Evolutionary conservation across 2,888 invertebrate genomes (phyloP).

Genomic region (Dyspetes luteomarginatus): DNA sequence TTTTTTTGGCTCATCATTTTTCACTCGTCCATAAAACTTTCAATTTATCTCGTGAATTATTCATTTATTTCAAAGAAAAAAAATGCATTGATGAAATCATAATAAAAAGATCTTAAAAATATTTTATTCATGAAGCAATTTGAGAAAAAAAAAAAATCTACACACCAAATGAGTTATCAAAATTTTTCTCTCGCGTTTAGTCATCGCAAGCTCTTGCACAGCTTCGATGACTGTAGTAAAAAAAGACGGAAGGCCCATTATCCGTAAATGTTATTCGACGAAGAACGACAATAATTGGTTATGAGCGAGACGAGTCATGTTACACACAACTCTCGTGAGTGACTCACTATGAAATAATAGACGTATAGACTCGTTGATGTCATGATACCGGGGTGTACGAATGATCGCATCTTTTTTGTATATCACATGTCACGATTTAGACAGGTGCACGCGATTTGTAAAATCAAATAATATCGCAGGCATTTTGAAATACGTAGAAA

Average conservation of each 20-base stretch:
- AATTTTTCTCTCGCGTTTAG: constrained; percentile 23
- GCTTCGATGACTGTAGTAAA: constrained; percentile 46
- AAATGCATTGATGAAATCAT: too few species aligned
- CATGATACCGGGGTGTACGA: constrained; percentile 14
- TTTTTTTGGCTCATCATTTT: too few species aligned
- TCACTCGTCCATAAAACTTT: too few species aligned
- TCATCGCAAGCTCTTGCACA: constrained; percentile 28
- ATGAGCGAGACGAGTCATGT: constrained; percentile 46
- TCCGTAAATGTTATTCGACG: constrained; percentile 52
- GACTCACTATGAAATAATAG: constrained; percentile 45
- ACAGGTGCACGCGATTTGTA: background rate
- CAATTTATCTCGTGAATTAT: too few species aligned
- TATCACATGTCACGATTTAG: constrained; percentile 13
- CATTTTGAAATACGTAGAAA: too few species aligned
- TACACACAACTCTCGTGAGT: constrained; percentile 36
- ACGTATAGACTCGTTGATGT: constrained; percentile 12
- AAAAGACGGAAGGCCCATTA: constrained; percentile 38
- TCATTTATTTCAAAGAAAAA: background rate
- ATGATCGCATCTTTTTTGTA: constrained; percentile 3
- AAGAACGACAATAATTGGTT: constrained; percentile 59
- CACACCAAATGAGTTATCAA: background rate
- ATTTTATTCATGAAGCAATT: background rate
- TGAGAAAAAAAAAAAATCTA: background rate
- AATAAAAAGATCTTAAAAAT: too few species aligned
- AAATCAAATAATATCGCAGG: background rate